Percentiles rank a stretch among this genome's conserved stretches.
These are phyloP conservation scores for Marronus borbonicus DNA, from an alignment of 2,888 invertebrate species.

Conservation along the genomic window DNA sequence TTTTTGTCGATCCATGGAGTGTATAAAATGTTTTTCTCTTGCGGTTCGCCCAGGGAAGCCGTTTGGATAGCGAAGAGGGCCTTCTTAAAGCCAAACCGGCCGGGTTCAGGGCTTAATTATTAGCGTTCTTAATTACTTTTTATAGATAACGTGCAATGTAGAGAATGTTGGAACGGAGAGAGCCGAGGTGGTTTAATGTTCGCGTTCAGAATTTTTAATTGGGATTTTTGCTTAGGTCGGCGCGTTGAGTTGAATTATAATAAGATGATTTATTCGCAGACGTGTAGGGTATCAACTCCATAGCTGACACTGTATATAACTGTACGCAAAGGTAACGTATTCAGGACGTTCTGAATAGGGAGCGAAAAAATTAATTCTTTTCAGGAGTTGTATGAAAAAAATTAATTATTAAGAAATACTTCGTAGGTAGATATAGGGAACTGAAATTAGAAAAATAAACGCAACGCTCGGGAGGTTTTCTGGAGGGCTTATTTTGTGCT, in stretches of 20 bases:
- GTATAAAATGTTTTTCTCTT: slow-evolving; percentile 2
- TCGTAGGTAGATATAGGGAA: too few species aligned
- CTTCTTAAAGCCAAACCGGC: slow-evolving; percentile 11
- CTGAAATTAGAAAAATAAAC: too few species aligned
- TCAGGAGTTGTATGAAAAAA: not conserved
- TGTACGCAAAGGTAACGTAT: not conserved
- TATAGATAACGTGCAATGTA: slow-evolving; percentile 25
- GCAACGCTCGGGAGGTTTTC: too few species aligned
- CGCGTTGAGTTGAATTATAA: slow-evolving; percentile 32
- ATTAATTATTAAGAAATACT: too few species aligned
- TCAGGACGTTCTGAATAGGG: not conserved
- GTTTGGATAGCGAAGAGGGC: not conserved
- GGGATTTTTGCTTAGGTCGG: slow-evolving; percentile 30
- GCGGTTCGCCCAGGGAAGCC: not conserved
- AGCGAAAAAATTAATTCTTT: slow-evolving; percentile 2
- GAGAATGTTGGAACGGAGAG: not conserved
- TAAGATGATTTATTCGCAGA: slow-evolving; percentile 4
- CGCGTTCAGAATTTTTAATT: slow-evolving; percentile 31
- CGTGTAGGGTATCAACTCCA: not conserved
- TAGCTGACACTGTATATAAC: not conserved
- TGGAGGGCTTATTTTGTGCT: too few species aligned
- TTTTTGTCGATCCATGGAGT: not conserved
- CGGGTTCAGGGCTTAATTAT: slow-evolving; percentile 37
- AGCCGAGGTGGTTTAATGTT: slow-evolving; percentile 6
- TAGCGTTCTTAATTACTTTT: slow-evolving; percentile 45